Percentiles rank a stretch among this genome's conserved stretches.
phyloP scores from a whole-genome alignment of 2,113 vertebrate genomes.

The Chaenocephalus aceratus region DNA sequence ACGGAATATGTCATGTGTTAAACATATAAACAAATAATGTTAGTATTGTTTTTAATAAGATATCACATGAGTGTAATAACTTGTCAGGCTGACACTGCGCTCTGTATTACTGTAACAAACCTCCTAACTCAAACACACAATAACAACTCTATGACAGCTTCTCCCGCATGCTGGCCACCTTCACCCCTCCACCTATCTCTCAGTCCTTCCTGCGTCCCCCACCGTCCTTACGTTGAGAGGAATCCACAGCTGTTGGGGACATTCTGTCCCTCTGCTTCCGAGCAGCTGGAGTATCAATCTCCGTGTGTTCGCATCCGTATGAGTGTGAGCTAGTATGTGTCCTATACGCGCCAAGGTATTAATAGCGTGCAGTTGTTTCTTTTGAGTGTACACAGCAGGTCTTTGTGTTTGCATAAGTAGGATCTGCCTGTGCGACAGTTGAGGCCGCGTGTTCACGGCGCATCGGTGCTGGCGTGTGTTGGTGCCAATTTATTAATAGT shows the following conservation, averaged over 20 bases:
- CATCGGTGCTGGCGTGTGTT: slow-evolving; percentile 37
- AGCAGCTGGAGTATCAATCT: slow-evolving; percentile 82
- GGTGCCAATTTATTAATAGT: slow-evolving; percentile 70
- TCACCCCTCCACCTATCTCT: slow-evolving; percentile 22
- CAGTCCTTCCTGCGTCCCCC: slow-evolving; percentile 13
- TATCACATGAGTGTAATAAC: not conserved
- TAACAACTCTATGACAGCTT: not conserved
- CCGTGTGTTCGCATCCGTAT: slow-evolving; percentile 54
- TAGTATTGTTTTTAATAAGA: not conserved
- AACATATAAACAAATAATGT: slow-evolving; percentile 6
- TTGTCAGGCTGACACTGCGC: not conserved
- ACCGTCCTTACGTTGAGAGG: slow-evolving; percentile 52
- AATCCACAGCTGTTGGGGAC: slow-evolving; percentile 81
- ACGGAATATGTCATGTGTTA: not conserved
- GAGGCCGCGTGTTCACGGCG: slow-evolving; percentile 37
- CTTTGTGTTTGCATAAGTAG: slow-evolving; percentile 78
- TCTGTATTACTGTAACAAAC: not conserved
- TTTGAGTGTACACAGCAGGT: slow-evolving; percentile 73
- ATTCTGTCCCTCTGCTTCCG: slow-evolving; percentile 78
- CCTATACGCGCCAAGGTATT: slow-evolving; percentile 65
- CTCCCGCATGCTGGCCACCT: slow-evolving; percentile 23
- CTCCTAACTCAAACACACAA: not conserved
- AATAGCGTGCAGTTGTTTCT: slow-evolving; percentile 78
- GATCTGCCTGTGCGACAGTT: slow-evolving; percentile 71
- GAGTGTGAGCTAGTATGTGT: slow-evolving; percentile 39